A percentile compares a stretch with the other conserved stretches of the same genome.
Conservation (phyloP, 2,797 vertebrate genomes). For the Pangasius djambal region DNA sequence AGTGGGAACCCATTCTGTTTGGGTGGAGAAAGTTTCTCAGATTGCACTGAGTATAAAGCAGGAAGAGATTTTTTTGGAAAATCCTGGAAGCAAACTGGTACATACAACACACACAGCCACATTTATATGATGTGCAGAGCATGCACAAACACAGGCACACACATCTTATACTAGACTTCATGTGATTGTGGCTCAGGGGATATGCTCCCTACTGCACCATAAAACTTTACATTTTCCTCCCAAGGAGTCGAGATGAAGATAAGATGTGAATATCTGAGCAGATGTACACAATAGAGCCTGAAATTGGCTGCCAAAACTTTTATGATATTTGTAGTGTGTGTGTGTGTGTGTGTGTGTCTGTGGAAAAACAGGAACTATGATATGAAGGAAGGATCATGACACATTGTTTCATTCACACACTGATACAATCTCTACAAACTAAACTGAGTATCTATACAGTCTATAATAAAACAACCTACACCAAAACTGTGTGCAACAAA, state of each 20-base stretch:
- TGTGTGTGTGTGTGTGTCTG: constrained; percentile 1
- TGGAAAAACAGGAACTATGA: not conserved
- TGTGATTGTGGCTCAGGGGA: constrained; percentile 35
- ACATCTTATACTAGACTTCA: not conserved
- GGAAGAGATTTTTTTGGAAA: not conserved
- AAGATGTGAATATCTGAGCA: constrained; percentile 29
- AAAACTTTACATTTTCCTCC: constrained; percentile 43
- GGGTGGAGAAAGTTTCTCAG: constrained; percentile 45
- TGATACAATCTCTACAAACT: not conserved
- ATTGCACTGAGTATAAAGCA: constrained; percentile 43
- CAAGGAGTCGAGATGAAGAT: constrained; percentile 31
- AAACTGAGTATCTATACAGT: not conserved
- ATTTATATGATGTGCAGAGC: not conserved
- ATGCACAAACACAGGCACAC: not conserved
- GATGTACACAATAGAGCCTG: constrained; percentile 37
- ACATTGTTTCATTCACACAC: not conserved
- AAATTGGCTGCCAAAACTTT: constrained; percentile 41
- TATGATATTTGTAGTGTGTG: constrained; percentile 38
- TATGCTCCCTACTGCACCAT: not conserved
- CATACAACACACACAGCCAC: not conserved
- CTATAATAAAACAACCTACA: not conserved
- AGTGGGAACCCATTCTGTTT: constrained; percentile 38
- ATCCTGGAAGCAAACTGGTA: not conserved
- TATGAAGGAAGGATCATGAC: not conserved
- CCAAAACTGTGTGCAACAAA: not conserved